Percentiles rank a stretch among this genome's conserved stretches.
Evolutionary conservation across 2,797 vertebrate species (phyloP).

Genomic region (Cossypha niveicapilla): DNA sequence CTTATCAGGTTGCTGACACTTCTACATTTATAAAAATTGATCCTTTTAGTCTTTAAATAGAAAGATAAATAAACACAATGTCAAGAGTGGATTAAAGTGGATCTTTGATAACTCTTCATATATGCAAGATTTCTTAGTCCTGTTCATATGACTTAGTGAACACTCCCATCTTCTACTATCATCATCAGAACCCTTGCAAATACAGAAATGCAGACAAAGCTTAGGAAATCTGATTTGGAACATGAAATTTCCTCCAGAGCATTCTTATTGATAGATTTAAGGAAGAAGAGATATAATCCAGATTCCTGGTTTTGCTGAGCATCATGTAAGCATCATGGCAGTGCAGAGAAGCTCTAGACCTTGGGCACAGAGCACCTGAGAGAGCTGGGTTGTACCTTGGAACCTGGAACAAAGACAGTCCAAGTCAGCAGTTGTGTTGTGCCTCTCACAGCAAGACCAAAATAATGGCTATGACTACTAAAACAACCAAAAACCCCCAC

Average conservation of each 20-base stretch:
- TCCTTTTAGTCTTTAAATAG: not conserved
- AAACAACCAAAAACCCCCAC: rapidly evolving
- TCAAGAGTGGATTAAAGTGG: not conserved
- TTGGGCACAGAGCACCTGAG: not conserved
- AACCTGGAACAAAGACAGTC: not conserved
- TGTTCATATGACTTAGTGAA: not conserved
- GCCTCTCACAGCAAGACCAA: not conserved
- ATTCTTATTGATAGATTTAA: not conserved
- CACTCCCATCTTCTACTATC: not conserved
- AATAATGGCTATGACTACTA: rapidly evolving
- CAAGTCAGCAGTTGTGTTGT: not conserved
- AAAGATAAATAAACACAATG: not conserved
- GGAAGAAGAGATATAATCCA: not conserved
- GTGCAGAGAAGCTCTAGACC: not conserved
- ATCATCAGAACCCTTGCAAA: not conserved
- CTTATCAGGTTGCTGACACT: not conserved
- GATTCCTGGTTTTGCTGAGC: not conserved
- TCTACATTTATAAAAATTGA: not conserved
- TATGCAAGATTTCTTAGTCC: not conserved
- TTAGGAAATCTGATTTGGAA: not conserved
- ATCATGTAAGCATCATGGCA: not conserved
- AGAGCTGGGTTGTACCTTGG: rapidly evolving
- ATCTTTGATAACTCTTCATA: not conserved
- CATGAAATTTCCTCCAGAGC: not conserved
- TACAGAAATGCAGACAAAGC: not conserved